Conservation (phyloP, 2,797 vertebrate species). For the Scolopax rusticola region DNA sequence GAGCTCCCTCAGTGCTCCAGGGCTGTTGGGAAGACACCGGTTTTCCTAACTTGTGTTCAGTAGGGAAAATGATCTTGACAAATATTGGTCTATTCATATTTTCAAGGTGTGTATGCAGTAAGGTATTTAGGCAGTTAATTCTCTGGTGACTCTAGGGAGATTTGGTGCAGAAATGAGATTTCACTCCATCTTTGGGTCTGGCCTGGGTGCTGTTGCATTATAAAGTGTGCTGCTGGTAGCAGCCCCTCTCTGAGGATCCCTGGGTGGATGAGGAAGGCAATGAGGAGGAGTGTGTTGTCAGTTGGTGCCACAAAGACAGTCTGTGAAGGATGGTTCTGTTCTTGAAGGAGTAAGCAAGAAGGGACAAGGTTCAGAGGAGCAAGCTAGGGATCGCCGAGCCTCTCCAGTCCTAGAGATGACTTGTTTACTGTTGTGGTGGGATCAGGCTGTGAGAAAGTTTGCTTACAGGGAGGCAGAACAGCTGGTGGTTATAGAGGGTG, state of each 20-base stretch:
- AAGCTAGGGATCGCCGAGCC: background rate
- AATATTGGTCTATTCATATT: background rate
- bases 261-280: background rate
- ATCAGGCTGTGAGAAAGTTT: background rate
- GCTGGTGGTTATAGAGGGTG: background rate
- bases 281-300: background rate
- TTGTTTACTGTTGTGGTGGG: accelerated
- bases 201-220: accelerated
- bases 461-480: background rate
- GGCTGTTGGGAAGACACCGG: background rate
- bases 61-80: background rate
- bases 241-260: background rate
- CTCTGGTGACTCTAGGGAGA: background rate
- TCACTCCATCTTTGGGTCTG: accelerated
- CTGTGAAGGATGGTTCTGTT: background rate
- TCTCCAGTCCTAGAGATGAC: accelerated
- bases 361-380: background rate
- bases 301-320: background rate
- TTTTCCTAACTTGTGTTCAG: background rate
- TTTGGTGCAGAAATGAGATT: background rate
- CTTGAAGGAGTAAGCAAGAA: accelerated
- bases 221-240: accelerated
- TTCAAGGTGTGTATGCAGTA: background rate
- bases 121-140: background rate
- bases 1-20: background rate